Evolutionary conservation across 2,797 vertebrate species (phyloP).

Genomic region (Coregonus ussuriensis): DNA sequence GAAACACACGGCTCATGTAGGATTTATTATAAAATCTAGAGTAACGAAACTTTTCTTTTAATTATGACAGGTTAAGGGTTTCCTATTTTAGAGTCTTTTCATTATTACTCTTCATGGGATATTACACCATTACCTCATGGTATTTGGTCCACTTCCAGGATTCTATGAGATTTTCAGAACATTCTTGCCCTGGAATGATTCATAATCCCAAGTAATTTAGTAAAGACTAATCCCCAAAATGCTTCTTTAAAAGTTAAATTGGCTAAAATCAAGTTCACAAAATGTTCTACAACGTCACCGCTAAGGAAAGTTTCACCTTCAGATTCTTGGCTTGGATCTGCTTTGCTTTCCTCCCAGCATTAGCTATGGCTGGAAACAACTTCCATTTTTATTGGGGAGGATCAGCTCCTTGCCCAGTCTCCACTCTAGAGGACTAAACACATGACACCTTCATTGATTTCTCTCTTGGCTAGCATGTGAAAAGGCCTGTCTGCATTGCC

Average conservation of each 20-base stretch:
- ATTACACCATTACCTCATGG: neutral
- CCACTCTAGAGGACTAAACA: neutral
- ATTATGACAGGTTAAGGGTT: neutral
- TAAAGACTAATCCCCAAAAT: neutral
- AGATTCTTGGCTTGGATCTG: neutral
- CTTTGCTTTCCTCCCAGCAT: neutral
- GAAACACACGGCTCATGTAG: too few relatives aligned
- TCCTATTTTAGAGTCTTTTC: neutral
- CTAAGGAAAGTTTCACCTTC: slow-evolving; percentile 7
- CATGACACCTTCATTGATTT: neutral
- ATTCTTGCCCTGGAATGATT: neutral
- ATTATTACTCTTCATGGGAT: neutral
- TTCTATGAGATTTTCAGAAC: neutral
- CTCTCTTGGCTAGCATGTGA: slow-evolving; percentile 3
- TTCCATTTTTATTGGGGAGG: neutral
- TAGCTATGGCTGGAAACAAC: neutral
- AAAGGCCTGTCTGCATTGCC: neutral
- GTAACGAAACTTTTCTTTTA: neutral
- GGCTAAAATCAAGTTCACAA: neutral
- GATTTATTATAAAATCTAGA: neutral
- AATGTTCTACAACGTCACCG: neutral
- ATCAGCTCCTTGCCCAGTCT: slow-evolving; percentile 4
- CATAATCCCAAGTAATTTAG: neutral
- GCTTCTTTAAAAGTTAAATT: neutral
- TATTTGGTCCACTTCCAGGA: neutral